Percentiles rank a stretch among this genome's conserved stretches.
These are phyloP conservation scores for Lithodes maja DNA, from an alignment of 2,888 invertebrate genomes.

Conservation along the genomic window DNA sequence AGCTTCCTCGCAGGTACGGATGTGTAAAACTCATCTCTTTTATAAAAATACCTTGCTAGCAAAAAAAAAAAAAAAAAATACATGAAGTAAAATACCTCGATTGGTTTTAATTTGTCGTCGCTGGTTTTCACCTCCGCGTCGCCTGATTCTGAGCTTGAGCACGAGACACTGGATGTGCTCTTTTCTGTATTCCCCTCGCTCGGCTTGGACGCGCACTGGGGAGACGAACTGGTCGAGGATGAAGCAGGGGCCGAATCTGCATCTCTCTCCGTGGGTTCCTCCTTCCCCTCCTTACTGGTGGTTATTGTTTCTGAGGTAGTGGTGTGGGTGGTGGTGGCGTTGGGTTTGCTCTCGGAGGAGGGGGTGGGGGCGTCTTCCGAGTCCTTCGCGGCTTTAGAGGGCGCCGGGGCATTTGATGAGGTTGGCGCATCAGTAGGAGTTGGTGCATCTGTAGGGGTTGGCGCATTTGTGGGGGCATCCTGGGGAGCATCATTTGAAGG, in stretches of 20 bases:
- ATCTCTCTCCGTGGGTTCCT: neutral
- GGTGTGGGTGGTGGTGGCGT: neutral
- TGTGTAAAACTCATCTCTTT: constrained; percentile 48
- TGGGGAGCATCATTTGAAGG: constrained; percentile 18
- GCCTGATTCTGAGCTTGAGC: constrained; percentile 43
- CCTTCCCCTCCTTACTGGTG: neutral
- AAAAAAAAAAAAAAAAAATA: neutral
- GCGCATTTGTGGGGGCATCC: neutral
- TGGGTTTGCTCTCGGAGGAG: constrained; percentile 24
- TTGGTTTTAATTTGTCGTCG: neutral
- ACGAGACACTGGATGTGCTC: constrained; percentile 36
- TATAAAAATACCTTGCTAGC: constrained; percentile 7
- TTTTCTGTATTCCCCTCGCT: constrained; percentile 10
- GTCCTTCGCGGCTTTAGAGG: neutral
- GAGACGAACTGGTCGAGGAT: constrained; percentile 23
- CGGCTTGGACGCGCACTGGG: neutral
- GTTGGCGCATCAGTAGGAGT: neutral
- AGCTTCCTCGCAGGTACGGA: constrained; percentile 46
- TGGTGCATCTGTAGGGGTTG: neutral
- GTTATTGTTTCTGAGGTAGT: constrained; percentile 11
- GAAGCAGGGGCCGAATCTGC: constrained; percentile 18
- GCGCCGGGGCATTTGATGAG: neutral
- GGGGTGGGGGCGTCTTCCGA: constrained; percentile 15
- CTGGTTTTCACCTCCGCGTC: constrained; percentile 29
- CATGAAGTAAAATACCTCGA: too few species aligned